Percentiles rank a stretch among this genome's conserved stretches.
These are phyloP conservation scores for Scomber colias DNA, from an alignment of 2,113 vertebrate genomes.

Conservation along the genomic window DNA sequence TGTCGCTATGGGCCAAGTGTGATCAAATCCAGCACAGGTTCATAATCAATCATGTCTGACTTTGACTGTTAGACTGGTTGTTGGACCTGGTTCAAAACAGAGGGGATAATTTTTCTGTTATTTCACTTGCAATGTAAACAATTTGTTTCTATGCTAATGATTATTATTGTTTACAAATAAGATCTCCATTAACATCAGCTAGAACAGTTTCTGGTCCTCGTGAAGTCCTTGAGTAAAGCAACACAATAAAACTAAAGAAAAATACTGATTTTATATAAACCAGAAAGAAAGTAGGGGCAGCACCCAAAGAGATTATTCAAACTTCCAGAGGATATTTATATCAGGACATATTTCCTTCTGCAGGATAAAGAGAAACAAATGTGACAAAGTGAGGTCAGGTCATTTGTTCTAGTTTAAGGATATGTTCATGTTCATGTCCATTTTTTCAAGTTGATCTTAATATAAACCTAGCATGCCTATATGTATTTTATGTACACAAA, in stretches of 20 bases:
- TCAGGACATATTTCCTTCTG: too few species aligned
- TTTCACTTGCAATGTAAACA: not conserved
- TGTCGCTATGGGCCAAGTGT: constrained; percentile 56
- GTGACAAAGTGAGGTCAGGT: not conserved
- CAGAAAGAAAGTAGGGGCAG: too few species aligned
- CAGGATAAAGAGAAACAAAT: not conserved
- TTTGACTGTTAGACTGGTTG: not conserved
- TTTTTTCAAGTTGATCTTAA: too few species aligned
- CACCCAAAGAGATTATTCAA: too few species aligned
- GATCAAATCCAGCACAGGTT: constrained; percentile 42
- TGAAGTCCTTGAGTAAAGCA: not conserved
- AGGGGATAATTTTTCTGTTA: not conserved
- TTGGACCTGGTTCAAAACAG: not conserved
- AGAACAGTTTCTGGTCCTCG: not conserved
- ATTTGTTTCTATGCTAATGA: not conserved
- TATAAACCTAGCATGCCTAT: too few species aligned
- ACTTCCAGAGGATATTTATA: too few species aligned
- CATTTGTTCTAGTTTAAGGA: too few species aligned
- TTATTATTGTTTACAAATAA: not conserved
- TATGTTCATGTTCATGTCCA: too few species aligned
- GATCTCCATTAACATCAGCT: not conserved
- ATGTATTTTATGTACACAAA: too few species aligned
- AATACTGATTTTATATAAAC: too few species aligned
- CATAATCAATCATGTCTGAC: constrained; percentile 35
- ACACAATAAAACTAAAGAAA: not conserved